These are phyloP conservation scores for Porites rus DNA, from an alignment of 92 coral and sea anemone species.

Conservation along the genomic window DNA sequence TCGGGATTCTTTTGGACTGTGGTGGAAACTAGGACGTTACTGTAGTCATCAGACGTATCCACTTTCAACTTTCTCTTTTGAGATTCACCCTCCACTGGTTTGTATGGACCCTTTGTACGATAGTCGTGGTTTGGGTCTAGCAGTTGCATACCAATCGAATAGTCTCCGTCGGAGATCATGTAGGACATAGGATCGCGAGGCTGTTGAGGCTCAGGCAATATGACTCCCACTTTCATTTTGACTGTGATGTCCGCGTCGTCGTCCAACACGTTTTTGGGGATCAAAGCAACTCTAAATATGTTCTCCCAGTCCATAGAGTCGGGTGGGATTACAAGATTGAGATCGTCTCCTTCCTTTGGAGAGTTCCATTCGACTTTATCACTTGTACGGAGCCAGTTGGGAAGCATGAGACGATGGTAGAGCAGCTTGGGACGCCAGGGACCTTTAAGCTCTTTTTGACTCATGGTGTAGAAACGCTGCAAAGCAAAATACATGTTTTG, in stretches of 20 bases:
- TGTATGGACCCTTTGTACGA: conserved; percentile 58
- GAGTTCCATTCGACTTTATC: conserved; percentile 18
- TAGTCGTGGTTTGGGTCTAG: conserved; percentile 68
- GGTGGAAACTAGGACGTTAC: conserved; percentile 8
- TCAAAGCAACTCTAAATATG: conserved; percentile 54
- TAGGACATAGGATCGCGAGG: conserved; percentile 65
- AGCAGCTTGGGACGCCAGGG: no score
- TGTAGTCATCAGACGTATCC: conserved; percentile 38
- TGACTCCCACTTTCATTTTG: conserved; percentile 63
- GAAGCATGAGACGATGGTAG: no score
- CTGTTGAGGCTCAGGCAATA: conserved; percentile 61
- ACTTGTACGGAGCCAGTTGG: background rate
- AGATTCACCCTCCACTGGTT: conserved; percentile 53
- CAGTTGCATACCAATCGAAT: conserved; percentile 62
- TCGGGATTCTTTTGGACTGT: conserved; percentile 58
- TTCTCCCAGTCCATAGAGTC: conserved; percentile 65
- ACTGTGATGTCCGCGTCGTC: conserved; percentile 64
- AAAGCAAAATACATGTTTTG: no score
- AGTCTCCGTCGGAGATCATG: conserved; percentile 68
- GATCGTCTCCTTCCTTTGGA: conserved; percentile 23
- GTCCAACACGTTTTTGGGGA: conserved; percentile 13
- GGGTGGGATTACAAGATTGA: conserved; percentile 33
- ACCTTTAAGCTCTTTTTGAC: no score
- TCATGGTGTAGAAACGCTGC: no score
- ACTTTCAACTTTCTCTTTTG: background rate